These are phyloP conservation scores for Neosilurus hyrtlii DNA, from an alignment of 2,797 vertebrate species.

Conservation along the genomic window DNA sequence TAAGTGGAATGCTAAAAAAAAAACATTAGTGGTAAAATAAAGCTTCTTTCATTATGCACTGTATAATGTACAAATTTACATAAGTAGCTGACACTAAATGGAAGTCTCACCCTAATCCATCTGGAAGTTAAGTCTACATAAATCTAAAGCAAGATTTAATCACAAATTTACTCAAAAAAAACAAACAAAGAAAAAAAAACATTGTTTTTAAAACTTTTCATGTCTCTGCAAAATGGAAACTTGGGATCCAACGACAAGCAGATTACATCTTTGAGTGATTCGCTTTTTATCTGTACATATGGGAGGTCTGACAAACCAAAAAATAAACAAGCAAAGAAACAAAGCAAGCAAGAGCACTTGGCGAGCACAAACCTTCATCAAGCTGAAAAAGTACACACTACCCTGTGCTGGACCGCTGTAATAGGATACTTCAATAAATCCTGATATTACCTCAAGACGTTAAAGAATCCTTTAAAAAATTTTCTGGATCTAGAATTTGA, in stretches of 20 bases:
- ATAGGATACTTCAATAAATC: too few relatives aligned
- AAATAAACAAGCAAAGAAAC: not conserved
- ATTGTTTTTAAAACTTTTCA: not conserved
- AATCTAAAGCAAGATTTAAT: not conserved
- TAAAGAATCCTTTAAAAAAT: too few relatives aligned
- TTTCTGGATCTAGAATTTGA: too few relatives aligned
- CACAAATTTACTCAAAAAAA: not conserved
- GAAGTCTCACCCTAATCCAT: not conserved
- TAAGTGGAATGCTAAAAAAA: not conserved
- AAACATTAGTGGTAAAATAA: not conserved
- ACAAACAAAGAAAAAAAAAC: too few relatives aligned
- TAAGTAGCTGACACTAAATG: not conserved
- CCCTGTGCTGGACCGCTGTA: too few relatives aligned
- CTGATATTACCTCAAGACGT: too few relatives aligned
- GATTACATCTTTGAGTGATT: not conserved
- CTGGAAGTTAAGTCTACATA: not conserved
- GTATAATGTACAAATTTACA: not conserved
- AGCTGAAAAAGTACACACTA: too few relatives aligned
- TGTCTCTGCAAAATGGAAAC: not conserved
- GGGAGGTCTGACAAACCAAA: not conserved
- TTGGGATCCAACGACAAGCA: not conserved
- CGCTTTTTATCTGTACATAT: not conserved
- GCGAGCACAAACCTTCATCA: too few relatives aligned
- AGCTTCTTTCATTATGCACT: not conserved
- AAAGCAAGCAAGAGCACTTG: too few relatives aligned